phyloP scores from a whole-genome alignment of 2,113 vertebrate genomes.

The Campylomormyrus tamandua region DNA sequence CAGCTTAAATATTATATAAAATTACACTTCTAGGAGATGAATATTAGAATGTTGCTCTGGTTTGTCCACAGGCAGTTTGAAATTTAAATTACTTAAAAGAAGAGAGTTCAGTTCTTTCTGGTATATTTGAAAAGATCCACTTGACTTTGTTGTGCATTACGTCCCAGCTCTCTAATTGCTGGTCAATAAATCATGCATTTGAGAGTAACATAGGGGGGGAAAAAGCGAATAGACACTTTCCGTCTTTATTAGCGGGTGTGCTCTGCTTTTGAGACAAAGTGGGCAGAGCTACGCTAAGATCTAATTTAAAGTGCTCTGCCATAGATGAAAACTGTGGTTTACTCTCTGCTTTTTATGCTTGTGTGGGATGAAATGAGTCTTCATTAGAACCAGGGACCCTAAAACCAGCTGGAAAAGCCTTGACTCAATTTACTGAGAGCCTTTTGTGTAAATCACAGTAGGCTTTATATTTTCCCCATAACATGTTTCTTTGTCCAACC shows the following conservation, averaged over 20 bases:
- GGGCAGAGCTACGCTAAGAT: conserved; percentile 63
- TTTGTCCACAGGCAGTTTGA: background rate
- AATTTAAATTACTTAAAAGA: conserved; percentile 37
- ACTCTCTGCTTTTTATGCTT: conserved; percentile 60
- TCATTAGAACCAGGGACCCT: conserved; percentile 68
- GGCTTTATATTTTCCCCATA: conserved; percentile 63
- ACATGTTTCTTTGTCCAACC: conserved; percentile 52
- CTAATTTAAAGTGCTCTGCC: conserved; percentile 61
- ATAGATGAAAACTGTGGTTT: conserved; percentile 61
- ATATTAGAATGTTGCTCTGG: background rate
- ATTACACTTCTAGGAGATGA: background rate
- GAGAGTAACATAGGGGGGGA: conserved; percentile 61
- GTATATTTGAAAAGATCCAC: conserved; percentile 55
- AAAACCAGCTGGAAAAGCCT: conserved; percentile 69
- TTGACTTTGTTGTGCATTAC: conserved; percentile 63
- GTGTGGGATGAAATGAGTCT: conserved; percentile 58
- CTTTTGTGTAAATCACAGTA: conserved; percentile 70
- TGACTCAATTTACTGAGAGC: conserved; percentile 64
- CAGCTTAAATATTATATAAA: background rate
- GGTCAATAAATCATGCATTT: conserved; percentile 72
- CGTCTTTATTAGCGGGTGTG: conserved; percentile 48
- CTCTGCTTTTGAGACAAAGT: conserved; percentile 54
- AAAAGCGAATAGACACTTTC: conserved; percentile 60
- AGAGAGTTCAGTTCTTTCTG: conserved; percentile 48
- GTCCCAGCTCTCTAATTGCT: conserved; percentile 61